Evolutionary conservation across 2,113 vertebrate species (phyloP).

Genomic region (Carollia perspicillata): DNA sequence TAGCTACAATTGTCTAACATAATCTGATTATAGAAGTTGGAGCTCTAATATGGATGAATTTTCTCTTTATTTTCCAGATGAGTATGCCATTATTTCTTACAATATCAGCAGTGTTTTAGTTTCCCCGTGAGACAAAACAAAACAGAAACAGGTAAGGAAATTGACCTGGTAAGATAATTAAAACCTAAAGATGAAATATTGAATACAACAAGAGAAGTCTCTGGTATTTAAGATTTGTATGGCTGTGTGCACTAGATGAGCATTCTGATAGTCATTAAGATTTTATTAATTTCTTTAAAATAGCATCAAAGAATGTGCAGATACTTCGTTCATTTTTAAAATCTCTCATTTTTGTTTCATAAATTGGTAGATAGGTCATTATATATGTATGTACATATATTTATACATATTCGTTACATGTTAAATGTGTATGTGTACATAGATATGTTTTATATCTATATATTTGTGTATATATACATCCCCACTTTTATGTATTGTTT

Average conservation of each 20-base stretch:
- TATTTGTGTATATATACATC: not conserved
- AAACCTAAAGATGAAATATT: not conserved
- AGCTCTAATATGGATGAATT: not conserved
- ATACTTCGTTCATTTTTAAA: not conserved
- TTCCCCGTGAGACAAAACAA: constrained; percentile 12
- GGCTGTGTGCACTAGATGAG: not conserved
- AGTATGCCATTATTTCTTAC: constrained; percentile 77
- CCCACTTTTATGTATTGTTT: not conserved
- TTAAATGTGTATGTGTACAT: not conserved
- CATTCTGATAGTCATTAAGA: not conserved
- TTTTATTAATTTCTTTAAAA: not conserved
- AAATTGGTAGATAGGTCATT: not conserved
- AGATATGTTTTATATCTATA: not conserved
- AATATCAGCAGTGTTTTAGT: constrained; percentile 34
- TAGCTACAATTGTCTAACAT: not conserved
- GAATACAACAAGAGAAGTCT: not conserved
- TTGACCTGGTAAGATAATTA: not conserved
- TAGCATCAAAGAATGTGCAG: not conserved
- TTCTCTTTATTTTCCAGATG: constrained; percentile 75
- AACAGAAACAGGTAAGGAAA: constrained; percentile 21
- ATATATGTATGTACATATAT: not conserved
- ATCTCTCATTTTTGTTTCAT: not conserved
- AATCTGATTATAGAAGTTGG: not conserved
- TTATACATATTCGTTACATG: not conserved
- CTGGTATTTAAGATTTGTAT: not conserved